Percentiles rank a stretch among this genome's conserved stretches.
phyloP scores from a whole-genome alignment of 2,113 vertebrate species.

The Nothobranchius furzeri region DNA sequence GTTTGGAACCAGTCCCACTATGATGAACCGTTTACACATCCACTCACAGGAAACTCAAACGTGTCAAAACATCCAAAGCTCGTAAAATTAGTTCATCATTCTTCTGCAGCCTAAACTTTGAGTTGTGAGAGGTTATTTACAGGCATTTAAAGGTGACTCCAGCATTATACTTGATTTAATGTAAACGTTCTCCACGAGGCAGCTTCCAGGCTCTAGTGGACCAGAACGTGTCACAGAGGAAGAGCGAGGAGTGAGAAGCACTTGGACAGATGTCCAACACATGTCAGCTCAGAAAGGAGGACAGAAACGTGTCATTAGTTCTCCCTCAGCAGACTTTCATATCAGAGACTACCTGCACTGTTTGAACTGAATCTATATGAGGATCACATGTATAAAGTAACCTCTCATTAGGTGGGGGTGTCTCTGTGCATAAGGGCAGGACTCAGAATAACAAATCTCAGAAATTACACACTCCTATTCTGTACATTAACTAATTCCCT shows the following conservation, averaged over 20 bases:
- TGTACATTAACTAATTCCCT: conserved; percentile 12
- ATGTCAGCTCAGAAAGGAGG: conserved; percentile 41
- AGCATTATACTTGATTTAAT: too few species aligned
- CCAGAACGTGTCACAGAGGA: conserved; percentile 4
- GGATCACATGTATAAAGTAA: conserved; percentile 21
- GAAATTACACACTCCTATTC: neutral
- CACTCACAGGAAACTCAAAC: too few species aligned
- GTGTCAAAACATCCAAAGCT: too few species aligned
- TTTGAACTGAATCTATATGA: conserved; percentile 23
- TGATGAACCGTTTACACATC: too few species aligned
- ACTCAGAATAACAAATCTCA: conserved; percentile 1
- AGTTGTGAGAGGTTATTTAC: too few species aligned
- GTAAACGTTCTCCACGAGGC: neutral
- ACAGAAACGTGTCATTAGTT: conserved; percentile 48
- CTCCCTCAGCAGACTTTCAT: conserved; percentile 20
- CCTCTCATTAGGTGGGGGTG: conserved; percentile 14
- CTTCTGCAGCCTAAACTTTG: too few species aligned
- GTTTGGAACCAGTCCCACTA: neutral
- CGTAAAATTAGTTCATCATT: too few species aligned
- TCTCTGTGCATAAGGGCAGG: conserved; percentile 21
- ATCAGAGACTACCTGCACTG: conserved; percentile 7
- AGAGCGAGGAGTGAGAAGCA: conserved; percentile 29
- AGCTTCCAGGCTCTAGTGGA: neutral
- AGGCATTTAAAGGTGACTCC: too few species aligned
- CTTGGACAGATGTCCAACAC: conserved; percentile 42